Evolutionary conservation across 1,140 invertebrate species (phyloP), one percentile per base, ranked within the genome.

Genomic region (Meloidogyne chitwoodi): DNA sequence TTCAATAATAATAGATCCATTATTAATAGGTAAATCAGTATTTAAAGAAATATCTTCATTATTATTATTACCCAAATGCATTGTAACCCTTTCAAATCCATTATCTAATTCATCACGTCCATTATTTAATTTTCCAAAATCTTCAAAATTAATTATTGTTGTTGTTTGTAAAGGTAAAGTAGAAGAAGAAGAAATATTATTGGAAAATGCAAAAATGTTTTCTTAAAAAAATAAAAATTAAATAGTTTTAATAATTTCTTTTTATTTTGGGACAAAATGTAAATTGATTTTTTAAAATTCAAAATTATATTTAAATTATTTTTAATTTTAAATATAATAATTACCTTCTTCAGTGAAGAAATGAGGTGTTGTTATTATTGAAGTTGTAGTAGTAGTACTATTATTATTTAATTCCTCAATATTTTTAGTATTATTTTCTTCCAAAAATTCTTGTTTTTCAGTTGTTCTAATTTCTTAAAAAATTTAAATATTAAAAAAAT

Each of bases 71-170:
- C 3, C 44, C 10, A 56, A 56, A 56, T 56, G 48, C 48, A 56
- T 56, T 56, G 48, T 56, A 56, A 56, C 48, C 48, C 65, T 31
- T 41, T 67, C 65, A 22, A 67, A 67, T 41, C 65, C 65, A 41
- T 67, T 67, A 41, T 67, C 65, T 41, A 67, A 67, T 41, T 67
- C 65, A 41, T 67, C 65, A n/a, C 48, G 19, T 56, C 34, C 34
- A 38, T n/a, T 56, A 56, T 56, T 56, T n/a, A n/a, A n/a, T n/a
- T n/a, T 56, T 56, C 48, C 48, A 56, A 56, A 56, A 56, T 56
- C 48, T 56, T 56, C 48, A 56, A 56, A n/a, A n/a, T 56, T 56
- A n/a, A n/a, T 56, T 56, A 8, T 56, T 56, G 48, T 56, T 56
- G 19, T 56, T 56, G 48, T n/a, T 4, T 8, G 38, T 44, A 8